Evolutionary conservation across 2,888 invertebrate species (phyloP), one percentile per base, ranked within the genome.

Genomic region (Folsomia manolachei): DNA sequence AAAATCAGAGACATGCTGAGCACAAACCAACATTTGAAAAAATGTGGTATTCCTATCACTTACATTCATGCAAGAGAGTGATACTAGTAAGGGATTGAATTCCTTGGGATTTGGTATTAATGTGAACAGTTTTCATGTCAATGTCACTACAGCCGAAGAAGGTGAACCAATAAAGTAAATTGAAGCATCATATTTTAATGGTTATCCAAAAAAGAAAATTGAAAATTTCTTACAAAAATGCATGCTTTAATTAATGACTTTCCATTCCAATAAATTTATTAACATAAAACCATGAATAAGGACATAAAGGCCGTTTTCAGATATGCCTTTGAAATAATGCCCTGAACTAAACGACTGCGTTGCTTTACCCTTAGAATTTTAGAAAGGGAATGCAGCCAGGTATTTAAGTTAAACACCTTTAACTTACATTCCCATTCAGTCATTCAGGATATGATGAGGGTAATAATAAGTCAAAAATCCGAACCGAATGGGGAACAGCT

Each of bases 1-100:
- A 74, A 77, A 79, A 79, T 78, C 78, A 77, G 76, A 56, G 75
- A 72, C 79, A 76, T 76, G 78, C 79, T 78, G 79, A 76, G 78
- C 71, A 76, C 73, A 72, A 73, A 77, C 75, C 75, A 77, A 77
- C 79, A 77, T 71, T 65, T 39, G 7, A 39, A 39, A 39, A 39
- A 39, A 39, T 39, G 39, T 9, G 39, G 39, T 4, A 39, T 39
- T 39, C 7, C 39, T 4, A 39, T n/a, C n/a, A n/a, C n/a, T 39
- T 39, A 14, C 39, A 39, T 39, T 39, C 39, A n/a, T n/a, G n/a
- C n/a, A n/a, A n/a, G n/a, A n/a, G n/a, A n/a, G n/a, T n/a, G n/a
- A n/a, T n/a, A n/a, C n/a, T n/a, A n/a, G n/a, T n/a, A n/a, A n/a
- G n/a, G n/a, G n/a, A n/a, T 39, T 39, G 39, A 39, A 14, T 39